These are phyloP conservation scores for Muraenolepis orangiensis DNA, from an alignment of 2,797 vertebrate genomes.

Conservation along the genomic window DNA sequence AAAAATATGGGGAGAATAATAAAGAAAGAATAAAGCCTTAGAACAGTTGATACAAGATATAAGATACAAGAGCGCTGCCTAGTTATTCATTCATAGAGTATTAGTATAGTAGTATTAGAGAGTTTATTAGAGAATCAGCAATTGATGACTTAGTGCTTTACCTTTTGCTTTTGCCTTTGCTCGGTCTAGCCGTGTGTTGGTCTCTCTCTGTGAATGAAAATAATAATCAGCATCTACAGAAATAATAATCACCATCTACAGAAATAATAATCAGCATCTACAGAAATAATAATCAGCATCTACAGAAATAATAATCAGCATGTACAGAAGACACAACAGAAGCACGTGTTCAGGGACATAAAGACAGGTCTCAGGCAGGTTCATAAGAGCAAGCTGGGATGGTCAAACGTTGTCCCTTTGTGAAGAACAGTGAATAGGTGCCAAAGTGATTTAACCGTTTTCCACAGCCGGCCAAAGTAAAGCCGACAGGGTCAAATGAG, in stretches of 20 bases:
- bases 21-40: no score
- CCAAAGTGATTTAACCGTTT: conserved; percentile 59
- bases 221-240: no score
- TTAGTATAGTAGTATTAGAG: no score
- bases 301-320: conserved; percentile 33
- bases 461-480: conserved; percentile 39
- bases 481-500: conserved; percentile 51
- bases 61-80: background rate
- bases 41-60: no score
- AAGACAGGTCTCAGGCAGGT: conserved; percentile 48
- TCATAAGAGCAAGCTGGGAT: conserved; percentile 40
- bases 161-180: conserved; percentile 74
- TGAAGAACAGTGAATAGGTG: conserved; percentile 49
- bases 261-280: no score
- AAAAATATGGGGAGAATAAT: no score
- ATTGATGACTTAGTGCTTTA: conserved; percentile 28
- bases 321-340: conserved; percentile 24
- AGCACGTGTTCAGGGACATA: conserved; percentile 35
- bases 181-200: conserved; percentile 25
- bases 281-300: no score
- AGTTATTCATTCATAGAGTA: background rate
- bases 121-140: background rate
- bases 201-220: conserved; percentile 45
- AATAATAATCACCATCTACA: no score
- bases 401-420: conserved; percentile 41